Evolutionary conservation across 2,888 invertebrate species (phyloP).

Genomic region (Sepioteuthis lessoniana): DNA sequence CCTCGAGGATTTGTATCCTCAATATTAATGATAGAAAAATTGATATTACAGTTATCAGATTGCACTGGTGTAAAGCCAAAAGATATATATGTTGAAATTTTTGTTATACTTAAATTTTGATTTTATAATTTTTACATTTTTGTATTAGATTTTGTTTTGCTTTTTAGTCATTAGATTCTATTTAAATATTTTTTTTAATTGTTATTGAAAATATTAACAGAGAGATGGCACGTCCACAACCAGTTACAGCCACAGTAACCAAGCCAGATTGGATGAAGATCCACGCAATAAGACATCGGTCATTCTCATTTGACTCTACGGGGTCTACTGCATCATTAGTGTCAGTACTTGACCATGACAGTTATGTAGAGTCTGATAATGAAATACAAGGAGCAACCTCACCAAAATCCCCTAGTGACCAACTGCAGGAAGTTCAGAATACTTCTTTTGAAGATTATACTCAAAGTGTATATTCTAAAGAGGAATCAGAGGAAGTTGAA

Average conservation of each 20-base stretch:
- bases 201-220: neutral
- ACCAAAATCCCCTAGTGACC: neutral
- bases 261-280: conserved; percentile 69
- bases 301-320: conserved; percentile 65
- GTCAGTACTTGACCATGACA: conserved; percentile 72
- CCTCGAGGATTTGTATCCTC: too few relatives aligned
- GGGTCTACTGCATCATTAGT: conserved; percentile 72
- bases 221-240: conserved; percentile 66
- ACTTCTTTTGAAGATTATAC: neutral
- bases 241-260: conserved; percentile 73
- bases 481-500: neutral
- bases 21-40: too few relatives aligned
- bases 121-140: neutral
- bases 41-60: too few relatives aligned
- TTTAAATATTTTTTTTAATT: neutral
- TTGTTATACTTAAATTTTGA: too few relatives aligned
- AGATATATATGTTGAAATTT: too few relatives aligned
- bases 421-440: neutral
- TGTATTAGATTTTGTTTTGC: neutral
- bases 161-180: neutral
- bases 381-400: conserved; percentile 57
- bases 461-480: neutral
- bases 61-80: too few relatives aligned
- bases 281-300: conserved; percentile 57
- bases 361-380: conserved; percentile 64